Evolutionary conservation across 2,113 vertebrate genomes (phyloP), one percentile per base, ranked within the genome.

Genomic region (Nanger granti): DNA sequence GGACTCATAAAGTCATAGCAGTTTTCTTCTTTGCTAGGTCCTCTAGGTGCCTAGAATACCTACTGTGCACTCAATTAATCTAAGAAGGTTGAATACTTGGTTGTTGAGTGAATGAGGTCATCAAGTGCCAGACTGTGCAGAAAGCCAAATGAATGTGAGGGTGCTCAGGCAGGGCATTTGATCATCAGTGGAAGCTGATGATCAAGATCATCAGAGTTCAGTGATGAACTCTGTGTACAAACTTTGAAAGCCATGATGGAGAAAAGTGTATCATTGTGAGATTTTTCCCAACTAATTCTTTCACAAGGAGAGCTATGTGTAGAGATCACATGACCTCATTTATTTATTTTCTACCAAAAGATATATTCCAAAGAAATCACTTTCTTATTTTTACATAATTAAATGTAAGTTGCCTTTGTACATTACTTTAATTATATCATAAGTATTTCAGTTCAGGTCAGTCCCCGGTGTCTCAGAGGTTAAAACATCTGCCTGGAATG

Each of bases 301-400:
- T 93, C 84, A 76, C 7, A 69, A 60, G 47, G 29, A 80, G 95
- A 92, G 88, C 9, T 49, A 1, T 87, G 26, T 47, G 47, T 84
- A 54, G 44, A 89, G 41, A 49, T 54, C 73, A 86, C 13, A 34
- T 73, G 2, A 29, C 26, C 18, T 87, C 22, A n/a, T 69, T 57
- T 41, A 59, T 80, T 95, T 92, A 41, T 73, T 95, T 94, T 89
- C 15, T 59, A 64, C n/a, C 41, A 14, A 89, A 93, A 96, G 80
- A 49, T 6, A 55, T 44, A 83, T 26, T 87, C 37, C 59, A 62
- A 94, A 37, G 52, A 92, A 37, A 64, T 82, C 7, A 41, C 87
- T 64, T 94, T 92, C 44, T 28, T 54, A 94, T 92, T 62, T 62
- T 86, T 87, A 84, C 31, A 31, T 87, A 89, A 94, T 62, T 66